A percentile compares a stretch with the other conserved stretches of the same genome.
These are phyloP conservation scores for Prinia subflava DNA, from an alignment of 2,113 vertebrate species.

Conservation along the genomic window DNA sequence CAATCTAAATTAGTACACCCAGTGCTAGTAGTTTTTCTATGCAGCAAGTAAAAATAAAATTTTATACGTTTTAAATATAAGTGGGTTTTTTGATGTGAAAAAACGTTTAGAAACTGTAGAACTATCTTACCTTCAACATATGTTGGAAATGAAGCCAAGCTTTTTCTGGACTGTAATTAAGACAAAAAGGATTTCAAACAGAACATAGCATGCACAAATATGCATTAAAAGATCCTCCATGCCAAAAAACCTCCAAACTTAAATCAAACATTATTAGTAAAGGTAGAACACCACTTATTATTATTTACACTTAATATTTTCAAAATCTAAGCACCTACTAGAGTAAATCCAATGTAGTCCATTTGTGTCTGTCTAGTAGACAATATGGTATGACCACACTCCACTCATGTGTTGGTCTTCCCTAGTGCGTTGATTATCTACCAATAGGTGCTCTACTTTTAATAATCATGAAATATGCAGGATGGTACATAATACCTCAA, in stretches of 20 bases:
- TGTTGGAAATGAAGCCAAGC: conserved; percentile 93
- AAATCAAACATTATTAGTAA: conserved; percentile 9
- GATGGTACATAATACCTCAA: neutral
- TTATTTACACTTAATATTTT: neutral
- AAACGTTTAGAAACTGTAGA: neutral
- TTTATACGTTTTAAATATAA: neutral
- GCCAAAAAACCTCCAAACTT: neutral
- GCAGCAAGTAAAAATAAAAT: neutral
- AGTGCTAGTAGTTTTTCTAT: neutral
- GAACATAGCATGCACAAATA: conserved; percentile 55
- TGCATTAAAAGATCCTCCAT: conserved; percentile 25
- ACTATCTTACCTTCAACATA: conserved; percentile 94
- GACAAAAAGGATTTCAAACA: conserved; percentile 72
- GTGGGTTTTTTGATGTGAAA: accelerated
- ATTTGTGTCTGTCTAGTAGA: neutral
- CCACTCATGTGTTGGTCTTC: neutral
- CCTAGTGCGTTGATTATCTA: neutral
- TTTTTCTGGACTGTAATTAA: conserved; percentile 89
- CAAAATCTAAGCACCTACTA: neutral
- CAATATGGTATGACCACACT: neutral
- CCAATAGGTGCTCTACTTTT: neutral
- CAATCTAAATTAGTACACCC: neutral
- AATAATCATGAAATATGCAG: neutral
- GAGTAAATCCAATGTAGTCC: neutral
- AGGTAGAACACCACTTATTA: neutral